A percentile compares a stretch with the other conserved stretches of the same genome.
phyloP scores from a whole-genome alignment of 2,888 invertebrate species.

The Dryadula phaetusa region DNA sequence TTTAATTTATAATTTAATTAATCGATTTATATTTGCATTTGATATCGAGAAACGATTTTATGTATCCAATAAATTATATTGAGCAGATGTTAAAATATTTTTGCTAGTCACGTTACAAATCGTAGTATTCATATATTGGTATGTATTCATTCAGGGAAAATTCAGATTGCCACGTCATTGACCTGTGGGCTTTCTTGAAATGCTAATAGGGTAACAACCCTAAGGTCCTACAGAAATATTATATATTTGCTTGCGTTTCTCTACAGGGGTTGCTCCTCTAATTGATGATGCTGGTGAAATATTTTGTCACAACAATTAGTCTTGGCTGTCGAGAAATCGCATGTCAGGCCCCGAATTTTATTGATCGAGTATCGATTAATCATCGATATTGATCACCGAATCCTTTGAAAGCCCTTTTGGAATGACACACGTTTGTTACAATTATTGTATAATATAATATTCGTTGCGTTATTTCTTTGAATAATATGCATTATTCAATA shows the following conservation, averaged over 20 bases:
- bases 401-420: conserved; percentile 67
- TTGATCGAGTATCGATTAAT: conserved; percentile 80
- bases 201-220: conserved; percentile 41
- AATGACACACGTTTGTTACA: conserved; percentile 69
- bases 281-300: conserved; percentile 82
- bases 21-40: conserved; percentile 41
- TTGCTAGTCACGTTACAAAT: conserved; percentile 61
- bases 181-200: conserved; percentile 53
- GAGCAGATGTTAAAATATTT: conserved; percentile 29
- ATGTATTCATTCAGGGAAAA: conserved; percentile 63
- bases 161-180: conserved; percentile 71
- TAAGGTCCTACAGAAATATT: conserved; percentile 40
- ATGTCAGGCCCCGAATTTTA: conserved; percentile 76
- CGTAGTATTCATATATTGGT: conserved; percentile 54
- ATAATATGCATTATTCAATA: not conserved
- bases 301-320: conserved; percentile 85
- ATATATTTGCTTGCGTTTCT: conserved; percentile 50
- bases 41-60: conserved; percentile 35
- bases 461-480: conserved; percentile 24
- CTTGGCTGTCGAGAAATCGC: conserved; percentile 75
- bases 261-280: conserved; percentile 62
- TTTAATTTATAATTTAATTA: conserved; percentile 40
- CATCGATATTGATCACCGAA: conserved; percentile 68
- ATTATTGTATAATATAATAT: conserved; percentile 46
- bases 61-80: conserved; percentile 35